A percentile compares a stretch with the other conserved stretches of the same genome.
These are phyloP conservation scores for Campylorhamphus procurvoides DNA, from an alignment of 2,113 vertebrate species.

Conservation along the genomic window DNA sequence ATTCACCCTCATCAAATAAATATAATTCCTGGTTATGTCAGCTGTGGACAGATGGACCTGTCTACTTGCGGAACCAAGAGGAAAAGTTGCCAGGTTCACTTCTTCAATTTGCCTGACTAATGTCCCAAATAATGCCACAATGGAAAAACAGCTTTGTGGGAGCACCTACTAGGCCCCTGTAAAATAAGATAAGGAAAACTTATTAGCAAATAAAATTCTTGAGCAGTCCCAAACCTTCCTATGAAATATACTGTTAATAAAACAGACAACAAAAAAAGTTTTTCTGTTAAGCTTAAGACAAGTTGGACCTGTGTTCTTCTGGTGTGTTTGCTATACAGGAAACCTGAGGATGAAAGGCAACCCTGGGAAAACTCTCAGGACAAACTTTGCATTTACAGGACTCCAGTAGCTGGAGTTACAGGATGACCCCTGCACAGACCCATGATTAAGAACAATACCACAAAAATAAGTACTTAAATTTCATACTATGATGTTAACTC, in stretches of 20 bases:
- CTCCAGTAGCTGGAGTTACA: constrained; percentile 36
- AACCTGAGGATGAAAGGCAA: background rate
- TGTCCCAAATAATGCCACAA: background rate
- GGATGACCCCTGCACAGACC: constrained; percentile 8
- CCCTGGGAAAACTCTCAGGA: background rate
- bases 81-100: background rate
- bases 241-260: background rate
- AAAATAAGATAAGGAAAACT: background rate
- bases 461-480: constrained; percentile 28
- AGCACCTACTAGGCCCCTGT: background rate
- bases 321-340: background rate
- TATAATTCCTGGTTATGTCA: background rate
- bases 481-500: constrained; percentile 2
- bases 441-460: constrained; percentile 25
- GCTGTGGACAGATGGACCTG: too few species aligned
- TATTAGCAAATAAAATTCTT: background rate
- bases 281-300: background rate
- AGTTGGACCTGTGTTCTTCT: background rate
- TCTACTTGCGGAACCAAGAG: background rate
- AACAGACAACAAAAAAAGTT: background rate
- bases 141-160: background rate
- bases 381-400: background rate
- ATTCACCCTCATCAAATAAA: background rate
- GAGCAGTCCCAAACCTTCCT: background rate
- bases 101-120: background rate